A percentile compares a stretch with the other conserved stretches of the same genome.
Conservation (phyloP, 2,113 vertebrate genomes). For the Dasypus novemcinctus region DNA sequence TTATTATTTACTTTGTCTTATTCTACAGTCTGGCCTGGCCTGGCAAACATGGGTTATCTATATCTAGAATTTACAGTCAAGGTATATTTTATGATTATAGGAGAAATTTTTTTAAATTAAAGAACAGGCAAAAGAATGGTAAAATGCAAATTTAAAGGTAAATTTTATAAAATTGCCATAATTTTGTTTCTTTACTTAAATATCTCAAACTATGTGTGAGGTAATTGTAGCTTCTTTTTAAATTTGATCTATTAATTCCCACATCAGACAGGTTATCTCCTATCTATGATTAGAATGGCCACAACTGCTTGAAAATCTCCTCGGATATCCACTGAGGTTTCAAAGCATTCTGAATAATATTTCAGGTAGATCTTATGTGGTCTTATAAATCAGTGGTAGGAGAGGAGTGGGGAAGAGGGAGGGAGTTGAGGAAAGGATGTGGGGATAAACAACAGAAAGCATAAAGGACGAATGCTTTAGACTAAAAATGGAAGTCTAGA, state of each 20-base stretch:
- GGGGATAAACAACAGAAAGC: not conserved
- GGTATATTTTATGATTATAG: not conserved
- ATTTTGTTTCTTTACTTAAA: conserved; percentile 2
- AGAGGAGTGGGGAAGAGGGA: not conserved
- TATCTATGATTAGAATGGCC: not conserved
- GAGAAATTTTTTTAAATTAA: not conserved
- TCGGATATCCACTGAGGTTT: not conserved
- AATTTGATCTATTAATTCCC: not conserved
- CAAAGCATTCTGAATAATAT: conserved; percentile 20
- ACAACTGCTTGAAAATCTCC: conserved; percentile 5
- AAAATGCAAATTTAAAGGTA: not conserved
- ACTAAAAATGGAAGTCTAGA: conserved; percentile 25
- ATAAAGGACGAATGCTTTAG: not conserved
- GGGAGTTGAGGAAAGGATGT: not conserved
- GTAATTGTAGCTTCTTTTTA: conserved; percentile 6
- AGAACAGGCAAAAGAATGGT: not conserved
- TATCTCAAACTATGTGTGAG: not conserved
- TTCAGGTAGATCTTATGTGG: conserved; percentile 2
- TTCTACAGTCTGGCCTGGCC: not conserved
- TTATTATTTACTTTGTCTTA: not conserved
- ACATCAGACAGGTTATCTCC: not conserved
- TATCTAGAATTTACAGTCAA: not conserved
- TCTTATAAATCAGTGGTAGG: not conserved
- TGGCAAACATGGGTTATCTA: not conserved
- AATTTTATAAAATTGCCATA: not conserved